Conservation (phyloP, 2,113 vertebrate genomes). For the Paracanthobrama guichenoti region DNA sequence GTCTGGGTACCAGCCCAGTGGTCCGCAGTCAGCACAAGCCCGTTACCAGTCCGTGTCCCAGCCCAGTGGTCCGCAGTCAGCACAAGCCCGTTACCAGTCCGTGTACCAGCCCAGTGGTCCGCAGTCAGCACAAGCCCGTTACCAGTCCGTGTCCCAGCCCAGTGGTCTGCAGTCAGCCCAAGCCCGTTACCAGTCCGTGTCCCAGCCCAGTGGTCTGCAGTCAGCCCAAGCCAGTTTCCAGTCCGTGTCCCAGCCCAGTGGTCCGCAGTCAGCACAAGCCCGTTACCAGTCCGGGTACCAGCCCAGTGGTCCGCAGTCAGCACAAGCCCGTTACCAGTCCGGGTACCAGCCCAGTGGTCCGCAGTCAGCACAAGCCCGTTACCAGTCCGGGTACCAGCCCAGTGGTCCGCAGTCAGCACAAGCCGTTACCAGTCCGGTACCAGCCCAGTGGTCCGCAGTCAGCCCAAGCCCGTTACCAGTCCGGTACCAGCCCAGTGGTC, state of each 20-base stretch:
- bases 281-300: neutral
- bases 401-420: neutral
- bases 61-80: neutral
- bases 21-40: too few relatives aligned
- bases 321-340: neutral
- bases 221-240: neutral
- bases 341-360: too few relatives aligned
- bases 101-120: neutral
- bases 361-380: too few relatives aligned
- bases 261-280: too few relatives aligned
- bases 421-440: accelerated
- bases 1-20: too few relatives aligned
- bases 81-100: neutral
- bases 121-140: too few relatives aligned
- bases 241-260: neutral
- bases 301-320: neutral
- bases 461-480: neutral
- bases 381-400: neutral
- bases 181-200: accelerated
- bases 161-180: too few relatives aligned
- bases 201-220: neutral
- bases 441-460: neutral
- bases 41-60: neutral
- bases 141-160: too few relatives aligned
- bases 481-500: neutral